phyloP scores from a whole-genome alignment of 2,888 invertebrate species.

The Ormia ochracea region DNA sequence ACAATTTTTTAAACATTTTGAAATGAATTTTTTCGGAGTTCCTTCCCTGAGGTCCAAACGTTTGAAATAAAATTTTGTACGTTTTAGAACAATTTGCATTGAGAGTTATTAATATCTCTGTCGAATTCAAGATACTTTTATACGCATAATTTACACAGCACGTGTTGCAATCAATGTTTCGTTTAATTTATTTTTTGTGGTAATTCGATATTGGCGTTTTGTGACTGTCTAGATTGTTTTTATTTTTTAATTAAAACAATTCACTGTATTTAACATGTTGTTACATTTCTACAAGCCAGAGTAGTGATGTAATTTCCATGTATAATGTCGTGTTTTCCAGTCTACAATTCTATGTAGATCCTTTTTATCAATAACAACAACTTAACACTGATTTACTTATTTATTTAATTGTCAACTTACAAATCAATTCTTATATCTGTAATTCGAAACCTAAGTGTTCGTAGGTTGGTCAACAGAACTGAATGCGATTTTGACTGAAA shows the following conservation, averaged over 20 bases:
- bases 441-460: not conserved
- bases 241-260: conserved; percentile 35
- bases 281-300: conserved; percentile 58
- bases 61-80: not conserved
- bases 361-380: conserved; percentile 49
- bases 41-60: not conserved
- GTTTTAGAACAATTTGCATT: conserved; percentile 7
- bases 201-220: conserved; percentile 57
- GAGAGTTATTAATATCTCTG: conserved; percentile 26
- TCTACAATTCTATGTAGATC: conserved; percentile 54
- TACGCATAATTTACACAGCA: conserved; percentile 53
- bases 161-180: conserved; percentile 57
- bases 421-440: not conserved
- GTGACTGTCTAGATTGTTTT: conserved; percentile 10
- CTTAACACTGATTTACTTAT: conserved; percentile 4
- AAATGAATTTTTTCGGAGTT: not conserved
- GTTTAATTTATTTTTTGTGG: conserved; percentile 49
- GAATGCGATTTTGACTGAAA: not conserved
- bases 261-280: conserved; percentile 43
- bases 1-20: not conserved
- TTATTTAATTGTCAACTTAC: not conserved
- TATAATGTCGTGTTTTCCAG: conserved; percentile 67
- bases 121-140: conserved; percentile 29
- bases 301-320: conserved; percentile 70
- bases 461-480: conserved; percentile 7